A percentile compares a stretch with the other conserved stretches of the same genome.
Evolutionary conservation across 1,140 invertebrate species (phyloP).

Genomic region (Atta cephalotes): DNA sequence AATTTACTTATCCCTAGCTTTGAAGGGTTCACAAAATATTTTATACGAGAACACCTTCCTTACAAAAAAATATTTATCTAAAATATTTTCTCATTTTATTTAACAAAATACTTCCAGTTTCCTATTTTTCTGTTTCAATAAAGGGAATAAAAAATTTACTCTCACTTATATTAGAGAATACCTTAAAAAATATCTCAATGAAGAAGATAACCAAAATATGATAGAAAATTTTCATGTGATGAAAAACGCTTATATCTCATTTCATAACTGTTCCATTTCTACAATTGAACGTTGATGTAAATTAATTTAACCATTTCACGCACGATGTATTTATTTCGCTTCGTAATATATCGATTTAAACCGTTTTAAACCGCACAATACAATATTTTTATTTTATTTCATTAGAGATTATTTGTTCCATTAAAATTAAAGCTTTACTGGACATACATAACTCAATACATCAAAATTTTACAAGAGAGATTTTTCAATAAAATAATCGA

Average conservation of each 20-base stretch:
- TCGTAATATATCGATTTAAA: conserved; percentile 4
- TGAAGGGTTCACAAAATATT: conserved; percentile 49
- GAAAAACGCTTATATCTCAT: background rate
- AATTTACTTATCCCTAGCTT: conserved; percentile 46
- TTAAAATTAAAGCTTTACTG: background rate
- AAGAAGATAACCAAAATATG: background rate
- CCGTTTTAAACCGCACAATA: background rate
- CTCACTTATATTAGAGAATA: background rate
- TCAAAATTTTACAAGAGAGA: background rate
- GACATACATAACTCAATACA: background rate
- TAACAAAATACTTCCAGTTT: conserved; percentile 3
- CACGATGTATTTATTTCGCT: conserved; percentile 17
- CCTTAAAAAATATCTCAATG: background rate
- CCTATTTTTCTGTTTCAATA: conserved; percentile 5
- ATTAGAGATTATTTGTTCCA: conserved; percentile 13
- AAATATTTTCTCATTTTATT: conserved; percentile 54
- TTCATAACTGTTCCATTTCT: conserved; percentile 1
- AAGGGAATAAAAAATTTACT: background rate
- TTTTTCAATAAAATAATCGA: background rate
- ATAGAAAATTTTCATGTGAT: conserved; percentile 19
- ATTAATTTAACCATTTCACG: conserved; percentile 20
- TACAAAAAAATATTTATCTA: conserved; percentile 46
- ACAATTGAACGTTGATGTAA: conserved; percentile 21
- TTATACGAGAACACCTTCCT: conserved; percentile 39
- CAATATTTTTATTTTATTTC: conserved; percentile 17